These are phyloP conservation scores for Rhopalosiphum maidis DNA, from an alignment of 1,140 invertebrate genomes.

Conservation along the genomic window DNA sequence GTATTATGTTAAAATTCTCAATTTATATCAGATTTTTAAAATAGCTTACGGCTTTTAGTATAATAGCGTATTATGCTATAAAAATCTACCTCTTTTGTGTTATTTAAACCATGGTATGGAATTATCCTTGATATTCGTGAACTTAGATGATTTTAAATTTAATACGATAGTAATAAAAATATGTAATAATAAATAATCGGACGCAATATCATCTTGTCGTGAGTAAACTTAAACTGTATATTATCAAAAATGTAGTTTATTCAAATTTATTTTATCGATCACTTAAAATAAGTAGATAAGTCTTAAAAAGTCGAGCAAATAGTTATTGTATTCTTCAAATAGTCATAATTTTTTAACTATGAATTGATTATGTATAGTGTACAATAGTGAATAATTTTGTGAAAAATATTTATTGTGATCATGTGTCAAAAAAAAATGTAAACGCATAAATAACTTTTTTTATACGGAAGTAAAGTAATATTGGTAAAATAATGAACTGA, in stretches of 20 bases:
- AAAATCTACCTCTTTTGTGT: too few relatives aligned
- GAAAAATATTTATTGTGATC: background rate
- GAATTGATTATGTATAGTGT: background rate
- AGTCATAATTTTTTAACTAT: background rate
- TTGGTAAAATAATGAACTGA: conserved; percentile 3
- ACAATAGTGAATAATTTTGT: background rate
- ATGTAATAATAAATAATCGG: background rate
- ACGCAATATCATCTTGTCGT: background rate
- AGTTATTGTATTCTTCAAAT: background rate
- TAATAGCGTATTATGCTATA: background rate
- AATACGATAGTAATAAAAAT: background rate
- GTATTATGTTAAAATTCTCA: background rate
- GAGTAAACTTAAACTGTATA: background rate
- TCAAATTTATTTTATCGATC: background rate
- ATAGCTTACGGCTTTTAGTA: background rate
- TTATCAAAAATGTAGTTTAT: background rate
- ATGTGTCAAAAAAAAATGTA: conserved; percentile 13
- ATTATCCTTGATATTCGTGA: too few relatives aligned
- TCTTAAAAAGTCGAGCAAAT: background rate
- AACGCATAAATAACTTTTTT: background rate
- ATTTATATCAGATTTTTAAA: background rate
- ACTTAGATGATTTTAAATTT: too few relatives aligned
- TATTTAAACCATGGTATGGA: too few relatives aligned
- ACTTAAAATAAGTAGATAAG: background rate
- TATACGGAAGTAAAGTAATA: background rate